Base-by-base conservation (phyloP, 2,113 vertebrate genomes). In the Smithornis capensis region DNA sequence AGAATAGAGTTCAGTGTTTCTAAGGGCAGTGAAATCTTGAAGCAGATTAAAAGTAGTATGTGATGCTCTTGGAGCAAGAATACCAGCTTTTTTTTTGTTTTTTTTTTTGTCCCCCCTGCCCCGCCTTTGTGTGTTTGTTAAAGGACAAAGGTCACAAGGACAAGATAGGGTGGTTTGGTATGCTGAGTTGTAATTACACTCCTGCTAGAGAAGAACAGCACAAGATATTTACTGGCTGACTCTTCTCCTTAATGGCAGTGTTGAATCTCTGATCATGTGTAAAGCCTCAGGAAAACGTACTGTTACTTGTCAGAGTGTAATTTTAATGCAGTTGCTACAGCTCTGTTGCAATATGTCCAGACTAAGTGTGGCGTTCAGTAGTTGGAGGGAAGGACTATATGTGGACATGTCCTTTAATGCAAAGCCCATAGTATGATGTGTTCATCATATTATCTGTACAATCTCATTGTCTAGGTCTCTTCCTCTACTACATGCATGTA, bases 1-100 rank as follows among this genome's bases (percentile, higher is more conserved):
- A 98, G 96, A 97, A 83, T 67, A 90, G 83, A 96, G 92, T 96
- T 95, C 97, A 95, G 93, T 82, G 93, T 96, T 97, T 95, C 83
- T 47, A 27, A 96, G 95, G 95, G 83, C 96, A 93, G 87, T 0
- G 8, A 65, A 93, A 73, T 94, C 89, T 96, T 92, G 84, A 93
- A 88, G 92, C 92, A 82, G 94, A 96, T 96, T 95, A 91, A 90
- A 96, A 96, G 95, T 65, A 44, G 62, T 92, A 25, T 95, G 77
- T 56, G 93, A 83, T 91, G 90, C 78, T 92, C 78, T 91, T 37
- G 44, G 81, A 88, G 86, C 74, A 70, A 52, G 73, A 87, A 88
- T 83, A 74, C 83, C 73, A 82, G 14, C 31, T 85, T 80, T 71
- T 60, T 84, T 83, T 29, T 35, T 19, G 78, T 42, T 67, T 69